Base-by-base conservation (phyloP, 2,888 invertebrate genomes). In the Melieria omissa region DNA sequence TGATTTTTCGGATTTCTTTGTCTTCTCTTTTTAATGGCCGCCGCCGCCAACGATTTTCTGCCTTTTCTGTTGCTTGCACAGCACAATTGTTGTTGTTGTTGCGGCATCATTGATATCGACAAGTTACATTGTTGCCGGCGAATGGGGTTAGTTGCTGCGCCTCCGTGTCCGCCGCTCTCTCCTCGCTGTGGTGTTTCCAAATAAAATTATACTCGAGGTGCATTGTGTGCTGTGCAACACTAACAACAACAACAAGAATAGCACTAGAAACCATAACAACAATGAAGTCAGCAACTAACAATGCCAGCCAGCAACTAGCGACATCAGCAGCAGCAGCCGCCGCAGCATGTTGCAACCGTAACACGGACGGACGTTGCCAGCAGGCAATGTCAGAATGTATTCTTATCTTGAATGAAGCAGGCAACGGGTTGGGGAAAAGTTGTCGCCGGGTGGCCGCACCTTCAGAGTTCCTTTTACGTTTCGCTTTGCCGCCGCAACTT, bases 131-230 rank as follows among this genome's bases (percentile, higher is more conserved):
- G 55, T 16, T 61, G 52, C 44, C n/a, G 8, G 42, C 61, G 42
- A 61, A 61, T 60, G 60, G 52, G 61, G 61, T 68, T 68, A 61
- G 61, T 68, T 44, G 49, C 52, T 61, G 61, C 58, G n/a, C 44
- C 7, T 14, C 54, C 54, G n/a, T 41, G 8, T 42, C 52, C 44
- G 14, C 42, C n/a, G 29, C 29, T 29, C 2, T 29, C 29, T 57
- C 16, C 41, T 29, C 29, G 29, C 29, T 29, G 29, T 29, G 29
- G 29, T 58, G 42, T 54, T 54, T 14, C 54, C 54, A 65, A 65
- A 65, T 65, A 54, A 54, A 65, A 65, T 52, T 65, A 65, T 9
- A 42, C 12, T 44, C 8, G 8, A 14, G 12, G 6, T 29, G 12
- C 16, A 9, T 29, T 29, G 29, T 29, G 29, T 29, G 29, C 29